Evolutionary conservation across 2,888 invertebrate species (phyloP).

Genomic region (Caenorhabditis sp.): DNA sequence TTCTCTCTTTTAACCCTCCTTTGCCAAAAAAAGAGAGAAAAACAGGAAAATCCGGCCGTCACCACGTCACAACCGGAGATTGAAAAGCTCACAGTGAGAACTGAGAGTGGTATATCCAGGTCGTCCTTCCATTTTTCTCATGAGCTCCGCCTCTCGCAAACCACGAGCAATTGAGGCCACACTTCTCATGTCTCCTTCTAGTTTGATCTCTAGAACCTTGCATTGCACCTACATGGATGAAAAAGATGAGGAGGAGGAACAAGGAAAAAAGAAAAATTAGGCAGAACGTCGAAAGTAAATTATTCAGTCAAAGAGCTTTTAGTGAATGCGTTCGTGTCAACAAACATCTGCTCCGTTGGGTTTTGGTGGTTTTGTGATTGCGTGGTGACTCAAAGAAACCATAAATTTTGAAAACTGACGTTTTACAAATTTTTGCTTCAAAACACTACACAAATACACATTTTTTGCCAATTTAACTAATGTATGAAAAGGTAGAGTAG

Average conservation of each 20-base stretch:
- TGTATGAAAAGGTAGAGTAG: too few relatives aligned
- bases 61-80: slow-evolving; percentile 25
- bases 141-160: slow-evolving; percentile 29
- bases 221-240: neutral
- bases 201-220: slow-evolving; percentile 29
- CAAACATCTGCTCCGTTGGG: too few relatives aligned
- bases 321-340: too few relatives aligned
- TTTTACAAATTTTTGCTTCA: too few relatives aligned
- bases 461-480: too few relatives aligned
- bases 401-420: too few relatives aligned
- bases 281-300: too few relatives aligned
- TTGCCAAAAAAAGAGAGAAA: neutral
- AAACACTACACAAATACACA: too few relatives aligned
- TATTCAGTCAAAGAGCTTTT: too few relatives aligned
- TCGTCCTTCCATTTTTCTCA: slow-evolving; percentile 18
- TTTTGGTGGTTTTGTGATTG: too few relatives aligned
- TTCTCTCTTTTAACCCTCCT: neutral
- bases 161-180: slow-evolving; percentile 12
- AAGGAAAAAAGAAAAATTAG: too few relatives aligned
- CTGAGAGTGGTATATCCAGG: slow-evolving; percentile 9
- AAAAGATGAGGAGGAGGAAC: neutral
- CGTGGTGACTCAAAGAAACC: too few relatives aligned
- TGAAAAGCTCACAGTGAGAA: slow-evolving; percentile 11
- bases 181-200: slow-evolving; percentile 1
- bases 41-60: neutral